These are phyloP conservation scores for Synergus gifuensis DNA, from an alignment of 2,888 invertebrate genomes.

Conservation along the genomic window DNA sequence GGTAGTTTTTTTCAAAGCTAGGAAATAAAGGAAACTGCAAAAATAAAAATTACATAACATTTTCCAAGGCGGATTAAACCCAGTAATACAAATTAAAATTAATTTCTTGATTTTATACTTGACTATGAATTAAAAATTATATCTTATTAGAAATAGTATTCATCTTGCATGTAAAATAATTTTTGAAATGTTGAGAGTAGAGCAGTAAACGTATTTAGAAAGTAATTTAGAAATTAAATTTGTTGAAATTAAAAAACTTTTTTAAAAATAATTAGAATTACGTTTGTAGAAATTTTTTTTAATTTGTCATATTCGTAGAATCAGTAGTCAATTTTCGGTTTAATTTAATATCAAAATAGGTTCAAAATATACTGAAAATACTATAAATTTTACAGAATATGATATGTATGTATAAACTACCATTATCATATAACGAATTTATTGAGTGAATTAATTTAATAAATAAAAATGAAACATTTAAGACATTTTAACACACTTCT, in stretches of 20 bases:
- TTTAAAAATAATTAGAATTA: background rate
- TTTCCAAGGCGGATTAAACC: background rate
- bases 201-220: too few species aligned
- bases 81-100: background rate
- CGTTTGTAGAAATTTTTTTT: too few species aligned
- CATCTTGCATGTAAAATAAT: background rate
- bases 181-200: background rate
- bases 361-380: too few species aligned
- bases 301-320: too few species aligned
- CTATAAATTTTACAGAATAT: too few species aligned
- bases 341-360: too few species aligned
- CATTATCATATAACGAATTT: background rate
- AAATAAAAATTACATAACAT: background rate
- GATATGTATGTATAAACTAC: background rate
- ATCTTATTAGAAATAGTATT: background rate
- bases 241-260: too few species aligned
- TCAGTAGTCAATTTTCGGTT: too few species aligned
- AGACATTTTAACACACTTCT: background rate
- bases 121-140: background rate
- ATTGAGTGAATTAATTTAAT: background rate
- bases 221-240: too few species aligned
- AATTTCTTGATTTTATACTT: background rate
- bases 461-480: background rate
- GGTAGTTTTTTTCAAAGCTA: conserved; percentile 2
- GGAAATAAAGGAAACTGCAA: background rate